phyloP scores from a whole-genome alignment of 2,888 invertebrate species.

The Diaphora mendica region DNA sequence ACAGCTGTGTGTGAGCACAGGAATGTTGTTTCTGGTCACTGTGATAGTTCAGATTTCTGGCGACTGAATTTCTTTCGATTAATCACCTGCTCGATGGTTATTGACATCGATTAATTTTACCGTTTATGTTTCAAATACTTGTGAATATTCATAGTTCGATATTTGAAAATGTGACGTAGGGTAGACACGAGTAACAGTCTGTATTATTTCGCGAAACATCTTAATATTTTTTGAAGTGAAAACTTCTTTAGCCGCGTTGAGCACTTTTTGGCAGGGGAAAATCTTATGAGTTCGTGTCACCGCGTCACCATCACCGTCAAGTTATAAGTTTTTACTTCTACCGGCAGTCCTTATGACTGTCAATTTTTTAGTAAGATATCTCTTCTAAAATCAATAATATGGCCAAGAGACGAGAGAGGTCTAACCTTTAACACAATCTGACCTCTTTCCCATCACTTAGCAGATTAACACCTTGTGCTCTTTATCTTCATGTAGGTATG shows the following conservation, averaged over 20 bases:
- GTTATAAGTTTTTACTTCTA: too few relatives aligned
- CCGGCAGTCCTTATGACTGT: too few relatives aligned
- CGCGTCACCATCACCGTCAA: too few relatives aligned
- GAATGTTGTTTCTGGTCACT: constrained; percentile 7
- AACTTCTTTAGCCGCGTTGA: too few relatives aligned
- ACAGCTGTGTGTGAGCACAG: constrained; percentile 14
- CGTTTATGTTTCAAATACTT: not conserved
- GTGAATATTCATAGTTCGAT: not conserved
- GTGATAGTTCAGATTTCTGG: not conserved
- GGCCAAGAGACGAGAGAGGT: not conserved
- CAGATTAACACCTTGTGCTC: not conserved
- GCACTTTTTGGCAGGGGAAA: too few relatives aligned
- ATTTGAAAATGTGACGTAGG: not conserved
- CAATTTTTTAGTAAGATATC: not conserved
- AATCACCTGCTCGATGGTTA: not conserved
- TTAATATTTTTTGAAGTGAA: too few relatives aligned
- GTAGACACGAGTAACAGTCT: not conserved
- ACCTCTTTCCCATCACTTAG: not conserved
- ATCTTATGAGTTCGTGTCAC: too few relatives aligned
- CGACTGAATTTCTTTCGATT: not conserved
- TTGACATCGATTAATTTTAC: not conserved
- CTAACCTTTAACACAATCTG: not conserved
- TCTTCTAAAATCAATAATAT: not conserved
- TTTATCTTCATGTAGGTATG: not conserved
- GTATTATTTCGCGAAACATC: not conserved